phyloP scores from a whole-genome alignment of 2,888 invertebrate species.

The Caenorhabditis sp. region DNA sequence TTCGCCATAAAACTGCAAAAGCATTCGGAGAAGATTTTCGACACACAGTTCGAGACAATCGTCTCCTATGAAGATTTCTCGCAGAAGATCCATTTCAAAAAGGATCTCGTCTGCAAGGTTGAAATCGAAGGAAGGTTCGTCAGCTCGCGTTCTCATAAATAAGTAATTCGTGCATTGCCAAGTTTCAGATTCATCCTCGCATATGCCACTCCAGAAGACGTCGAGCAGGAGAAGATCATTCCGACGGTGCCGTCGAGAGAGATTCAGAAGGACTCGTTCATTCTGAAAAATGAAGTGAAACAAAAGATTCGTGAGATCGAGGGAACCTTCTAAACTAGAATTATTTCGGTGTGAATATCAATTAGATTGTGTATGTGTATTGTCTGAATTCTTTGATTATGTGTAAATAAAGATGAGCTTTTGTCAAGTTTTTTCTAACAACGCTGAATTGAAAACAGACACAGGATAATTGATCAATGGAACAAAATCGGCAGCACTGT shows the following conservation, averaged over 20 bases:
- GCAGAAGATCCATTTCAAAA: slow-evolving; percentile 74
- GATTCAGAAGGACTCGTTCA: slow-evolving; percentile 57
- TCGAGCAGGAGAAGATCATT: slow-evolving; percentile 63
- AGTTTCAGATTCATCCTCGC: slow-evolving; percentile 67
- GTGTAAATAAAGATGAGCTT: slow-evolving; percentile 57
- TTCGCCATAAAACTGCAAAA: slow-evolving; percentile 65
- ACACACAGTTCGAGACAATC: slow-evolving; percentile 72
- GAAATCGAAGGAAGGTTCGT: slow-evolving; percentile 71
- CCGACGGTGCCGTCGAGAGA: slow-evolving; percentile 58
- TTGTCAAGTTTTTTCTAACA: not conserved
- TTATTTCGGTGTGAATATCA: slow-evolving; percentile 5
- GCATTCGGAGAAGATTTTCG: slow-evolving; percentile 66
- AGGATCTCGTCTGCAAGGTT: slow-evolving; percentile 74
- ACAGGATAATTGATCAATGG: not conserved
- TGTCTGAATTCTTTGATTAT: slow-evolving; percentile 17
- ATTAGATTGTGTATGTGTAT: not conserved
- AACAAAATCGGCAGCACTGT: not conserved
- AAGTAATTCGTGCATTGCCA: not conserved
- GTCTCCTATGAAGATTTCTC: slow-evolving; percentile 74
- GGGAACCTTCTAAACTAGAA: not conserved
- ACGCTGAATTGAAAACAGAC: not conserved
- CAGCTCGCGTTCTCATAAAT: slow-evolving; percentile 10
- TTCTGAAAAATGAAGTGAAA: slow-evolving; percentile 51
- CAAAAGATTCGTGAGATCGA: slow-evolving; percentile 42
- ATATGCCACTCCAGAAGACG: slow-evolving; percentile 67